phyloP scores from a whole-genome alignment of 2,113 vertebrate species.

The Prunella fulvescens region DNA sequence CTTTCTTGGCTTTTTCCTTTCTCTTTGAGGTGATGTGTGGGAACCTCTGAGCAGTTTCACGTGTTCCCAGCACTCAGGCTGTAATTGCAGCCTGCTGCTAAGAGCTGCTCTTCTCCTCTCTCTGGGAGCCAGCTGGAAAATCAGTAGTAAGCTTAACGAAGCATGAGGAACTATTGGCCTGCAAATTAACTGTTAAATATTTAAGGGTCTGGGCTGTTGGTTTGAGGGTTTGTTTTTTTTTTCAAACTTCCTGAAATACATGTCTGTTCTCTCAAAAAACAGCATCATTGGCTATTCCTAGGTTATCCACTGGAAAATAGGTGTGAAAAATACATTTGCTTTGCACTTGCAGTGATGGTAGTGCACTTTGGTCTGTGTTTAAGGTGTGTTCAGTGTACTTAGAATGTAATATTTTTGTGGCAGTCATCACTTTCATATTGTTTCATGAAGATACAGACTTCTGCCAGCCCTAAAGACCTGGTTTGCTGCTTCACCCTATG shows the following conservation, averaged over 20 bases:
- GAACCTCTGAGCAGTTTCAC: neutral
- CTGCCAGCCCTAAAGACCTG: neutral
- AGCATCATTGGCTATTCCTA: neutral
- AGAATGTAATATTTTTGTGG: neutral
- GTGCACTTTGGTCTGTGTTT: neutral
- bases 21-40: neutral
- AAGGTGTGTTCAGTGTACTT: neutral
- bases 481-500: neutral
- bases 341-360: neutral
- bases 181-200: neutral
- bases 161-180: neutral
- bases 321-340: neutral
- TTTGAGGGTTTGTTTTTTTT: neutral
- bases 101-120: neutral
- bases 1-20: neutral
- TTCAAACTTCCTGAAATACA: neutral
- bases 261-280: neutral
- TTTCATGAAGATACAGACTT: neutral
- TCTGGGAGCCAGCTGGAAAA: neutral
- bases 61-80: neutral
- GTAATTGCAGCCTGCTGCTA: neutral
- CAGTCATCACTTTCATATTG: neutral
- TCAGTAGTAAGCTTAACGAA: neutral
- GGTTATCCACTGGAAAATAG: neutral
- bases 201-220: neutral